A percentile compares a stretch with the other conserved stretches of the same genome.
phyloP scores from a whole-genome alignment of 2,888 invertebrate genomes.

The Synanthedon formicaeformis region DNA sequence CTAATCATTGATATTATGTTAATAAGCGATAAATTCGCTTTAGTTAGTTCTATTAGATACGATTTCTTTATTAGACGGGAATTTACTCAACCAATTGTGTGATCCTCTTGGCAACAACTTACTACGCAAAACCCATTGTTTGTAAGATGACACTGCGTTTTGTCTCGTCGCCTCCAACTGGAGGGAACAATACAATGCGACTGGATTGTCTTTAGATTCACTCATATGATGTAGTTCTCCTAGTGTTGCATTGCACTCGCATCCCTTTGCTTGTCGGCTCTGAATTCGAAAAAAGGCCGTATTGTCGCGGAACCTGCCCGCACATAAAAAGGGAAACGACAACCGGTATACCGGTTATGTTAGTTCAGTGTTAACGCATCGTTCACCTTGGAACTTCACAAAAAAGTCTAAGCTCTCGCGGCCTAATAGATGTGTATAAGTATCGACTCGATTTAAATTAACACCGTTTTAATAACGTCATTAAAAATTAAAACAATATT shows the following conservation, averaged over 20 bases:
- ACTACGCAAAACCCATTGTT: constrained; percentile 40
- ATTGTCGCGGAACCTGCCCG: constrained; percentile 40
- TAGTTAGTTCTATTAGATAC: too few species aligned
- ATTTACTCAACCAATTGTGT: too few species aligned
- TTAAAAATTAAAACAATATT: too few species aligned
- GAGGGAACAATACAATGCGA: not conserved
- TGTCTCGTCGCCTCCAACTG: constrained; percentile 6
- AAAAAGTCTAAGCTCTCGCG: constrained; percentile 17
- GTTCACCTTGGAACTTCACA: constrained; percentile 23
- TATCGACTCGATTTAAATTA: too few species aligned
- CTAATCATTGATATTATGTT: too few species aligned
- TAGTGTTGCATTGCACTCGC: constrained; percentile 17
- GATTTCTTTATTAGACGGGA: too few species aligned
- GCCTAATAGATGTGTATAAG: not conserved
- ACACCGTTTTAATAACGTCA: too few species aligned
- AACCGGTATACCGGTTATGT: constrained; percentile 45
- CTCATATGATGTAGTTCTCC: not conserved
- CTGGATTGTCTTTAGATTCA: not conserved
- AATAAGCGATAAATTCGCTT: too few species aligned
- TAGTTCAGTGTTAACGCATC: constrained; percentile 28
- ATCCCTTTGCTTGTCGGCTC: constrained; percentile 36
- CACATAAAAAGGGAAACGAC: constrained; percentile 51
- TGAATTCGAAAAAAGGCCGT: constrained; percentile 41
- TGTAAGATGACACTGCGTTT: constrained; percentile 46
- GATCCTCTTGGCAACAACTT: constrained; percentile 5